Evolutionary conservation across 2,797 vertebrate species (phyloP), one percentile per base, ranked within the genome.

Genomic region (Rousettus madagascariensis): DNA sequence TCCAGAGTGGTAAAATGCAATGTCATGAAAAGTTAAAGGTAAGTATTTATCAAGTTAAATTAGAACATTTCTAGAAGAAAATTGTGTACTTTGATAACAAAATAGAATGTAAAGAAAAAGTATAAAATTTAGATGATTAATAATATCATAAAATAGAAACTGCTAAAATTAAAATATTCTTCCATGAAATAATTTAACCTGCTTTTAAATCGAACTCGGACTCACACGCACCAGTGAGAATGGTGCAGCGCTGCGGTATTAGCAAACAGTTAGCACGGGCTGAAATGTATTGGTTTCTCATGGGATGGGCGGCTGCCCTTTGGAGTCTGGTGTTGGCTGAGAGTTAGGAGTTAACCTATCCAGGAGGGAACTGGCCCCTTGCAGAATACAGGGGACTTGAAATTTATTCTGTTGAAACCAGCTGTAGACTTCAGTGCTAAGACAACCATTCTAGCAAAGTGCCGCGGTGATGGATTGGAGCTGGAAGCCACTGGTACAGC

Each of bases 1-100:
- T 49, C 38, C 33, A 61, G 61, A 78, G 20, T 49, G 96, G 84
- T 80, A 24, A 95, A 94, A 89, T 79, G 95, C 95, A 93, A 57
- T 33, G 85, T 17, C 8, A 71, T 53, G 28, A 87, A 15, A 63
- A 77, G 69, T 71, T 83, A 28, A 65, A 80, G 57, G 19, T 22
- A 41, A 2, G 6, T 55, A 38, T 74, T 78, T 82, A 94, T 74
- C 43, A 91, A 66, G 57, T 87, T 57, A 95, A 61, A 85, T 69
- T 55, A 38, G n/a, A 88, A 57, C 12, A 92, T 85, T 88, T 86
- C 33, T 71, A 66, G 33, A 71, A 75, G n/a, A 95, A 95, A 80
- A 80, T 49, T 86, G 6, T 59, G 24, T 20, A 61, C 10, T 72
- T 36, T 68, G 28, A 65, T 46, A 55, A 86, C 68, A 93, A 3